Percentiles rank a stretch among this genome's conserved stretches.
Evolutionary conservation across 2,888 invertebrate genomes (phyloP).

Genomic region (Ametastegia equiseti): DNA sequence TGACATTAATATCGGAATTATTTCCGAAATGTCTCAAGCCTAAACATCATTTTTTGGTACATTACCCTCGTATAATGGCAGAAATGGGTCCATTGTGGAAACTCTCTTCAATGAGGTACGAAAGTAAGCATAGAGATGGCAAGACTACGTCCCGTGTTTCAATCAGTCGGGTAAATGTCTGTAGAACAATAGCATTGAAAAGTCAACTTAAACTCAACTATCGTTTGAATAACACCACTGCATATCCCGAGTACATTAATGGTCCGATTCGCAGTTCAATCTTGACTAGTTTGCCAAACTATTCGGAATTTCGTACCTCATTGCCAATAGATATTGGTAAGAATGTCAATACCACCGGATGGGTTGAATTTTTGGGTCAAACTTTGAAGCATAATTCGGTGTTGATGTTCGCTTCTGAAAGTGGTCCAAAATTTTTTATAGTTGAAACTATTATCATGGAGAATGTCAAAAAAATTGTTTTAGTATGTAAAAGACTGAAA

Average conservation of each 20-base stretch:
- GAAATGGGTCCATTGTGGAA: conserved; percentile 50
- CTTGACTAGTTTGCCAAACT: conserved; percentile 15
- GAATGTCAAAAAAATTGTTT: not conserved
- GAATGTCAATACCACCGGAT: conserved; percentile 7
- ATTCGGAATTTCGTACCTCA: conserved; percentile 13
- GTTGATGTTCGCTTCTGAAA: conserved; percentile 44
- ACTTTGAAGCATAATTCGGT: conserved; percentile 46
- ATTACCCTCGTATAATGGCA: conserved; percentile 52
- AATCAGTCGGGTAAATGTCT: conserved; percentile 27
- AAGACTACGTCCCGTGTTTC: conserved; percentile 50
- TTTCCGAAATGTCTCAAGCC: conserved; percentile 50
- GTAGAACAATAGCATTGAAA: conserved; percentile 50
- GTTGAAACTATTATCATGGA: conserved; percentile 17
- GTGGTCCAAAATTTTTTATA: conserved; percentile 39
- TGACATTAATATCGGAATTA: conserved; percentile 33
- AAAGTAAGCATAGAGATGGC: conserved; percentile 53
- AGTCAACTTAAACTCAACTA: conserved; percentile 49
- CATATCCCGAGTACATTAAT: not conserved
- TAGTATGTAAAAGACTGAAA: conserved; percentile 37
- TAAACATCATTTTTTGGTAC: conserved; percentile 54
- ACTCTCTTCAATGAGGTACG: conserved; percentile 52
- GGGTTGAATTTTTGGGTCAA: conserved; percentile 49
- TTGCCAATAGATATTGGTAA: conserved; percentile 23
- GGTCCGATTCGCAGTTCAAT: not conserved
- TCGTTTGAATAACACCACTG: conserved; percentile 39